These are phyloP conservation scores for Cladorhizidae sp. DNA, from an alignment of 37 sponge, comb jelly and placozoan genomes.

Conservation along the genomic window DNA sequence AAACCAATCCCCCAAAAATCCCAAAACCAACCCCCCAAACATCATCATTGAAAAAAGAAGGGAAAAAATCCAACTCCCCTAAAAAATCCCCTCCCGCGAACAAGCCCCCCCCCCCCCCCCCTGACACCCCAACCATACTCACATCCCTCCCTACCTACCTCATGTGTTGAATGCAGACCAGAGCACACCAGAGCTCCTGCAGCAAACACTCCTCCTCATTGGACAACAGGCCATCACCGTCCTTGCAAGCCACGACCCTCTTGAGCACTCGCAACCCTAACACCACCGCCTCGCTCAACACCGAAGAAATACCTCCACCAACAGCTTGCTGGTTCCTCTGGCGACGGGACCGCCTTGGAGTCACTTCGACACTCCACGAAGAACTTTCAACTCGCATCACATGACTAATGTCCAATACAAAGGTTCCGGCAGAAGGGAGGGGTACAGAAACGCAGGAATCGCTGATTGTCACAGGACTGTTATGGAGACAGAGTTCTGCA, in stretches of 20 bases:
- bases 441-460: background rate
- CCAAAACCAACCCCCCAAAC: too few species aligned
- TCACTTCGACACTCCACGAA: background rate
- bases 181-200: conserved; percentile 18
- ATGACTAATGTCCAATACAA: background rate
- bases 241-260: background rate
- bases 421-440: background rate
- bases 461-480: conserved; percentile 1
- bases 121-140: background rate
- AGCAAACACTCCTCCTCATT: background rate
- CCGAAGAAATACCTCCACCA: background rate
- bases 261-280: background rate
- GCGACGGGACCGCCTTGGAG: background rate
- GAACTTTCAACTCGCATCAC: background rate
- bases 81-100: too few species aligned
- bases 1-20: too few species aligned
- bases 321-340: background rate
- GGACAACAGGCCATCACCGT: background rate
- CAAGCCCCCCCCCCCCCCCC: too few species aligned
- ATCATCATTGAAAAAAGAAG: too few species aligned
- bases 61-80: too few species aligned
- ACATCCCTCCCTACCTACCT: conserved; percentile 1
- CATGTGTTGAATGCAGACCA: conserved; percentile 28
- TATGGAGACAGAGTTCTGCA: conserved; percentile 25
- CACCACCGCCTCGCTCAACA: background rate